phyloP scores from a whole-genome alignment of 2,113 vertebrate species.

The Osmerus eperlanus region DNA sequence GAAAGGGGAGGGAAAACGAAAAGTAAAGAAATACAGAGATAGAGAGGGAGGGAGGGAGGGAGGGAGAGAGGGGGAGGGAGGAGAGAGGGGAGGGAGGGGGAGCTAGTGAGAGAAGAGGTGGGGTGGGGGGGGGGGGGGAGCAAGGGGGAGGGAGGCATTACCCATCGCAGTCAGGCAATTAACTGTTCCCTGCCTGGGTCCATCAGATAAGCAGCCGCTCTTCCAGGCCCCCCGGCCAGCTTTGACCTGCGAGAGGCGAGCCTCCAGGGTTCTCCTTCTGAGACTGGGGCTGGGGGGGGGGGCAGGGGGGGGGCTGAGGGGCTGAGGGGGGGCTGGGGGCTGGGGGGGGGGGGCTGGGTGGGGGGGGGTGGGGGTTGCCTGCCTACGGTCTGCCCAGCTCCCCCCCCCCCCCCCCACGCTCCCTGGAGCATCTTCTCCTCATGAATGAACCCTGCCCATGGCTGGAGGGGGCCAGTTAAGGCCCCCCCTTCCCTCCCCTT shows the following conservation, averaged over 20 bases:
- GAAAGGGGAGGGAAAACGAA: no score
- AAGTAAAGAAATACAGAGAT: no score
- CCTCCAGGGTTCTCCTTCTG: background rate
- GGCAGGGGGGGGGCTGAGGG: background rate
- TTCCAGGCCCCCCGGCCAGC: constrained; percentile 49
- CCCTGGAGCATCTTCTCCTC: constrained; percentile 47
- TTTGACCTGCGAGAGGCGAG: constrained; percentile 13
- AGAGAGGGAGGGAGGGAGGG: constrained; percentile 9
- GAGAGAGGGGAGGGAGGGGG: constrained; percentile 49
- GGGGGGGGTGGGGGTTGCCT: background rate
- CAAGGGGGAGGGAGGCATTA: constrained; percentile 53
- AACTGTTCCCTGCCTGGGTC: constrained; percentile 65
- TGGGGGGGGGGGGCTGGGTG: no score
- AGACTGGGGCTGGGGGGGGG: background rate
- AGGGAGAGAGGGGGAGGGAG: constrained; percentile 12
- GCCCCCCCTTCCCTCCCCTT: constrained; percentile 18
- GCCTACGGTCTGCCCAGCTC: background rate
- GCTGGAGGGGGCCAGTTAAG: constrained; percentile 35
- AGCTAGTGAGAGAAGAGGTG: constrained; percentile 7
- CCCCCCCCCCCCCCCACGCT: constrained; percentile 1
- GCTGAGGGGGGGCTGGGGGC: background rate
- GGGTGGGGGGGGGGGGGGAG: constrained; percentile 46
- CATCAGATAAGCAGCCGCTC: constrained; percentile 57
- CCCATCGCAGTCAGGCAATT: constrained; percentile 73
- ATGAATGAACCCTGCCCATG: constrained; percentile 35